A percentile compares a stretch with the other conserved stretches of the same genome.
phyloP scores from a whole-genome alignment of 1,140 invertebrate genomes.

The Aphis craccivora region DNA sequence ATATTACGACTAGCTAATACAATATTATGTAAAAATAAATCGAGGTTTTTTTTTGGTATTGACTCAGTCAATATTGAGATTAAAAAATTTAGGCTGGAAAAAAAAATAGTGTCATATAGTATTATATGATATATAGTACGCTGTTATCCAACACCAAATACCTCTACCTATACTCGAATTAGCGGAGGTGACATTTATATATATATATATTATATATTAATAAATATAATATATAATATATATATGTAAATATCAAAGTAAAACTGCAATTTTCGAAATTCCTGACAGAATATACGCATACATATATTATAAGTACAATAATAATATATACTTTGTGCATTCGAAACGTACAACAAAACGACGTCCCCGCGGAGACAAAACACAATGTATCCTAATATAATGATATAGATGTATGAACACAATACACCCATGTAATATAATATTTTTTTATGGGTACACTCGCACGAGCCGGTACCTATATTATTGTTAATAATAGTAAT shows the following conservation, averaged over 20 bases:
- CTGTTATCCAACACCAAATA: not conserved
- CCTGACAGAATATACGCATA: not conserved
- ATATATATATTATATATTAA: no score
- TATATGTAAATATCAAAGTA: no score
- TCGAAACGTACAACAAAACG: not conserved
- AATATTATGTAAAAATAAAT: not conserved
- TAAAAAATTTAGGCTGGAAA: not conserved
- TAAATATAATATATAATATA: no score
- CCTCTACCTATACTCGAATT: not conserved
- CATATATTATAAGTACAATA: not conserved
- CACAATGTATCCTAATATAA: not conserved
- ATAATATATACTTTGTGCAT: not conserved
- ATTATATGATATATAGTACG: no score
- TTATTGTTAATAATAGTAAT: not conserved
- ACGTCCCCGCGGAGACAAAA: not conserved
- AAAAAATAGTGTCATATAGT: no score
- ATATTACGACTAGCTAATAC: not conserved
- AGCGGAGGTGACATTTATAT: not conserved
- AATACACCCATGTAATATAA: not conserved
- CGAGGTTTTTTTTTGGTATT: not conserved
- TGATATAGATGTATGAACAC: not conserved
- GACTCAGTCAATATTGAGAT: not conserved
- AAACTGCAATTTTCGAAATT: not conserved
- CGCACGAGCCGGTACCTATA: not conserved
- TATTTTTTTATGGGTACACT: constrained; percentile 4